Percentiles rank a stretch among this genome's conserved stretches.
Evolutionary conservation across 64 coral and sea anemone species (phyloP).

Genomic region (Catalaphyllia jardinei): DNA sequence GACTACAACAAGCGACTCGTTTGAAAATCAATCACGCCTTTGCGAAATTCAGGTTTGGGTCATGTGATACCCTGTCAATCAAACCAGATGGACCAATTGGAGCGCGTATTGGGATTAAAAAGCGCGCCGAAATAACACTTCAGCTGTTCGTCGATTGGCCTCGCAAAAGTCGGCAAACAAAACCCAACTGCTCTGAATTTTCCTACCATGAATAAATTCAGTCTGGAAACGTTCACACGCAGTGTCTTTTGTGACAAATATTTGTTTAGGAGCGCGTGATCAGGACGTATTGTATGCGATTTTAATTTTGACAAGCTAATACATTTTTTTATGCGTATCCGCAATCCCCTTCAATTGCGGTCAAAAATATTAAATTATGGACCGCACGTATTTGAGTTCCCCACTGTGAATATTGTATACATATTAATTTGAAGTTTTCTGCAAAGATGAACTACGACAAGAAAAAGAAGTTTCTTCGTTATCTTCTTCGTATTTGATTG

Average conservation of each 20-base stretch:
- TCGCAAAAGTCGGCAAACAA: constrained; percentile 43
- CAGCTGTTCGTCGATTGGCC: constrained; percentile 59
- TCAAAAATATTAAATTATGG: constrained; percentile 42
- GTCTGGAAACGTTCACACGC: constrained; percentile 7
- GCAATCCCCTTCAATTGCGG: constrained; percentile 24
- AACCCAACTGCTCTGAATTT: constrained; percentile 10
- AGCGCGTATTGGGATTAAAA: constrained; percentile 32
- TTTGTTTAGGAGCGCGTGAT: constrained; percentile 43
- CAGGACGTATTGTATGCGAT: constrained; percentile 9
- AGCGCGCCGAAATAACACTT: constrained; percentile 61
- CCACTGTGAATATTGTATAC: constrained; percentile 29
- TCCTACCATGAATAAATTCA: constrained; percentile 12
- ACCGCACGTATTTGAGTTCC: constrained; percentile 32
- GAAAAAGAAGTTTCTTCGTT: background rate
- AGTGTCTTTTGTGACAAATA: constrained; percentile 38
- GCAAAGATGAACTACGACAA: background rate
- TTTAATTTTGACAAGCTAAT: constrained; percentile 28
- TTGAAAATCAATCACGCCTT: constrained; percentile 98
- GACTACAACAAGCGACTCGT: constrained; percentile 71
- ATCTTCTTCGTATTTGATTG: background rate
- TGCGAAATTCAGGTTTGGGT: constrained; percentile 60
- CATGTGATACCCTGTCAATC: constrained; percentile 96
- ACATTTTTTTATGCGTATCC: constrained; percentile 11
- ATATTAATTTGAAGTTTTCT: constrained; percentile 16
- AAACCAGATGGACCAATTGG: constrained; percentile 73